Conservation (phyloP, 2,113 vertebrate species). For the Siniperca knerii region DNA sequence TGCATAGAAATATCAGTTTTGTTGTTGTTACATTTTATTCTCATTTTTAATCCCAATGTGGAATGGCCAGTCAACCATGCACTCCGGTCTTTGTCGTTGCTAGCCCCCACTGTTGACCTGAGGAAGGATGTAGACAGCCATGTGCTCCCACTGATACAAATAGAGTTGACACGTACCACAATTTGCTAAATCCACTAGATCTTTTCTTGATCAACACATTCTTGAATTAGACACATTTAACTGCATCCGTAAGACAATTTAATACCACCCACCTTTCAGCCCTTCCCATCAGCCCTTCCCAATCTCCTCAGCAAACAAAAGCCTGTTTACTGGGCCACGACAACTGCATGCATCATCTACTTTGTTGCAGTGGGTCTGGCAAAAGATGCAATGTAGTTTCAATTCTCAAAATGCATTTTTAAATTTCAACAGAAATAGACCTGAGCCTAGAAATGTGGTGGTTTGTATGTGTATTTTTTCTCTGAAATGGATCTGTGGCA, state of each 20-base stretch:
- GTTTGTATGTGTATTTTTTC: not conserved
- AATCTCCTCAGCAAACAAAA: conserved; percentile 17
- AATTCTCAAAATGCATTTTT: conserved; percentile 4
- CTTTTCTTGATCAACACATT: not conserved
- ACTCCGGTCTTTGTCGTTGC: too few species aligned
- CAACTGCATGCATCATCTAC: not conserved
- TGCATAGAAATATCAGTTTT: not conserved
- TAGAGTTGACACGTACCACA: not conserved
- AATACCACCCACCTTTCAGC: not conserved
- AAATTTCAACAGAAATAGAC: conserved; percentile 2
- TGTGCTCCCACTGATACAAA: not conserved
- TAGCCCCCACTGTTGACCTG: not conserved
- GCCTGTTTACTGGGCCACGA: conserved; percentile 8
- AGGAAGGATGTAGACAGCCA: too few species aligned
- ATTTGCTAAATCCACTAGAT: not conserved
- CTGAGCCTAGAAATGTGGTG: not conserved
- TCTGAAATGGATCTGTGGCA: not conserved
- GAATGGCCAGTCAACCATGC: not conserved
- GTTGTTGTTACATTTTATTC: too few species aligned
- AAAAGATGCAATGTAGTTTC: not conserved
- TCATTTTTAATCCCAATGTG: not conserved
- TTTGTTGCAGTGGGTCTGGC: not conserved
- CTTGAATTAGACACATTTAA: not conserved
- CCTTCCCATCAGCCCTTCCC: not conserved
- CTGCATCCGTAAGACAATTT: not conserved